These are phyloP conservation scores for Onychomys leucogaster DNA, from an alignment of 2,797 vertebrate species.

Conservation along the genomic window DNA sequence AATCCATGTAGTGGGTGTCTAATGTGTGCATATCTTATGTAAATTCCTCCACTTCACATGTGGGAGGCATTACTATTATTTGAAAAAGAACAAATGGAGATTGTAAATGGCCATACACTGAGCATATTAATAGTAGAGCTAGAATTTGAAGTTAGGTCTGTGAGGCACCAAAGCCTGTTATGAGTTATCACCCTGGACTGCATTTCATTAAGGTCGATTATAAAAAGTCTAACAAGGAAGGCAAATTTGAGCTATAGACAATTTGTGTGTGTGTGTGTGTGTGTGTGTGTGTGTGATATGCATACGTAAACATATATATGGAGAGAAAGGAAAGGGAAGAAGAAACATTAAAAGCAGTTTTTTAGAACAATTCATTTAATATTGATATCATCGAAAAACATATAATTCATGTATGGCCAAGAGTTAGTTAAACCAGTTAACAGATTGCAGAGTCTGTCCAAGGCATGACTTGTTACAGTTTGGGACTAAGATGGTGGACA, in stretches of 20 bases:
- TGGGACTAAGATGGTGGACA: background rate
- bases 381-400: background rate
- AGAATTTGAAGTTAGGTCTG: background rate
- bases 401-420: conserved; percentile 2
- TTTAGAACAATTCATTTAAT: background rate
- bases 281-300: background rate
- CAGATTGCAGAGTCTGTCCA: background rate
- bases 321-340: background rate
- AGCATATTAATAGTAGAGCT: background rate
- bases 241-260: background rate
- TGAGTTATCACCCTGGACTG: background rate
- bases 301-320: background rate
- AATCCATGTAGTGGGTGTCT: background rate
- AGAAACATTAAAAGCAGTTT: background rate
- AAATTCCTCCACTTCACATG: no score
- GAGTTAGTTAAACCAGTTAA: background rate
- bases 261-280: background rate
- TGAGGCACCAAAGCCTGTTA: background rate
- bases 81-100: background rate
- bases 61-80: background rate
- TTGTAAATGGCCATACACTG: background rate
- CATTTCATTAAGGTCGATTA: background rate
- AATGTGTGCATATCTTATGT: accelerated
- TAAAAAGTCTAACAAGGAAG: background rate
- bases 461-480: background rate